These are phyloP conservation scores for Nasonovia ribisnigri DNA, from an alignment of 2,888 invertebrate species.

Conservation along the genomic window DNA sequence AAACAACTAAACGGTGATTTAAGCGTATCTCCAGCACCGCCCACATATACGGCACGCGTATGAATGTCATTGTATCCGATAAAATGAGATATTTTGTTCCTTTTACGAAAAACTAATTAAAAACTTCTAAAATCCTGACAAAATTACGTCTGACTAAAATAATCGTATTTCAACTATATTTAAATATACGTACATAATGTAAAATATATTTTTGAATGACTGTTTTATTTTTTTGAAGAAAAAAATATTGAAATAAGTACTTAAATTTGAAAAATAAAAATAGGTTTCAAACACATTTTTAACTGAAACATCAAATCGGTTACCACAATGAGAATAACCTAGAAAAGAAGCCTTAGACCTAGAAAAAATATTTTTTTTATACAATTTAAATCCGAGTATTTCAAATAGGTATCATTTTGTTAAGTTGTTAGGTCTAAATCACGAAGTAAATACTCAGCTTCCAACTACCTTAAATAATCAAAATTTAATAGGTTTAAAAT, in stretches of 20 bases:
- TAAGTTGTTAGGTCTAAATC: not conserved
- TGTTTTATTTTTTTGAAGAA: not conserved
- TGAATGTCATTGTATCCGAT: not conserved
- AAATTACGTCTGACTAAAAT: not conserved
- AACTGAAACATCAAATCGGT: not conserved
- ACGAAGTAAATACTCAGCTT: not conserved
- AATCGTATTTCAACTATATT: not conserved
- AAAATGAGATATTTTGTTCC: not conserved
- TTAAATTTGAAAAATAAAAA: not conserved
- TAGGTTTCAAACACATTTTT: not conserved
- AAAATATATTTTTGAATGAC: no score
- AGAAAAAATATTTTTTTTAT: no score
- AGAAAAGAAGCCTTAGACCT: not conserved
- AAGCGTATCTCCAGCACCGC: not conserved
- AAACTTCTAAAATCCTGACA: not conserved
- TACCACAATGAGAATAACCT: no score
- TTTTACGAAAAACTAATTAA: not conserved
- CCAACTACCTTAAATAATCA: not conserved
- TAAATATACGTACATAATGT: no score
- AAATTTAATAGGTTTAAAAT: not conserved
- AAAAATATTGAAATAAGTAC: not conserved
- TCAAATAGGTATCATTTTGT: not conserved
- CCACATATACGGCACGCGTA: not conserved
- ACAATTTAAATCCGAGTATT: no score
- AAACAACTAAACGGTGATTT: not conserved